These are phyloP conservation scores for Nothocercus julius DNA, from an alignment of 2,113 vertebrate genomes.

Conservation along the genomic window DNA sequence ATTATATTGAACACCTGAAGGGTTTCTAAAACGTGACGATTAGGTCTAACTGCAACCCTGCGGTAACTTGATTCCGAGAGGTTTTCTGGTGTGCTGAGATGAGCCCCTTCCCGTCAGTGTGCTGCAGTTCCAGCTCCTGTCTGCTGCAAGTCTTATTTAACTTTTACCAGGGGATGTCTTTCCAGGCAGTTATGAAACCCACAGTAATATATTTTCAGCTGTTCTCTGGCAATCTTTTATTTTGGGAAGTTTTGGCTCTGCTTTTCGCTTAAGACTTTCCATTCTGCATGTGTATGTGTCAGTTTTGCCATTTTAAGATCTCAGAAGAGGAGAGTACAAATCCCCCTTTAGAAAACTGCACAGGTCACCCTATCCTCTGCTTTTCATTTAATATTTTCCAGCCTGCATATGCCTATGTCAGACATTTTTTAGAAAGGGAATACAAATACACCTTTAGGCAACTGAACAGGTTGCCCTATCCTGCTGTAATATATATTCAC, in stretches of 20 bases:
- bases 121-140: neutral
- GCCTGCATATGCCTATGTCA: neutral
- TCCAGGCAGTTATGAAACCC: neutral
- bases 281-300: neutral
- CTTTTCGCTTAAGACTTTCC: neutral
- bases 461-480: neutral
- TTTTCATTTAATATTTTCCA: neutral
- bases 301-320: neutral
- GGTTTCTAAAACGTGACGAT: neutral
- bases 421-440: neutral
- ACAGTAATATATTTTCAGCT: neutral
- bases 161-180: neutral
- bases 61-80: neutral
- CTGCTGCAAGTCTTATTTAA: neutral
- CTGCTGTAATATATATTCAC: neutral
- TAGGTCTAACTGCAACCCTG: neutral
- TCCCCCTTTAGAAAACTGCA: neutral
- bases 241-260: neutral
- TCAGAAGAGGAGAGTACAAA: neutral
- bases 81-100: neutral
- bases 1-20: neutral
- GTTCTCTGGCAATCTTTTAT: neutral
- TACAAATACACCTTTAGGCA: neutral
- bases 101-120: neutral
- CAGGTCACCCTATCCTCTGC: neutral